Base-by-base conservation (phyloP, 2,888 invertebrate species). In the Diploptera punctata region DNA sequence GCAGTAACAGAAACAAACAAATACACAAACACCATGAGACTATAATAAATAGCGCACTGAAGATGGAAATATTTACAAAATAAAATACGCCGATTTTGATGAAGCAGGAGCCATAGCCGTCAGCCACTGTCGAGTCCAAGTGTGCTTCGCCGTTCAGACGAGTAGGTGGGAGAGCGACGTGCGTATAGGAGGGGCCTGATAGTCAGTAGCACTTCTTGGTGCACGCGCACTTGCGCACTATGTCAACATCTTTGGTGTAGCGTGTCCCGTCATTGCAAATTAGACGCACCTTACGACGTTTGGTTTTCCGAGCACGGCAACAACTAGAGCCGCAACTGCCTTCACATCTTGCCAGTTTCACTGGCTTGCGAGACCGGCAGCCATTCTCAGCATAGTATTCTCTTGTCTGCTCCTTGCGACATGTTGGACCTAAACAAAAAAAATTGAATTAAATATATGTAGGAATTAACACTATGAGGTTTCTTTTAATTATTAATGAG, bases 211-310 rank as follows among this genome's bases (percentile, higher is more conserved):
- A 96, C 86, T 95, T 95, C 86, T 94, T 94, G 79, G 93, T 92
- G 87, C 98, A 98, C 77, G 95, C 94, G 85, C 98, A 98, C 84
- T 97, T 97, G 82, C 97, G 92, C 81, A 98, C 95, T 83, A 98
- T 94, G 81, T 98, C 97, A 81, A 98, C 91, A 81, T 97, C 95
- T 88, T 97, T 96, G 84, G 95, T 94, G 88, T 95, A 97, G 75
- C 94, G 92, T 72, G 93, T 93, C 76, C 97, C 97, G 82, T 97
- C 94, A 77, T 91, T 89, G 86, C 98, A 99, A 79, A 96, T 91
- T 79, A 99, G 89, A 78, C 97, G 93, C 77, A 97, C 96, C 90
- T 95, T 96, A 85, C 98, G 90, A 81, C 94, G 91, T 87, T 98
- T 96, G 78, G 95, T 95, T 84, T 95, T 94, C 81, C 94, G 89